Evolutionary conservation across 2,888 invertebrate genomes (phyloP).

Genomic region (Oxycera nigricornis): DNA sequence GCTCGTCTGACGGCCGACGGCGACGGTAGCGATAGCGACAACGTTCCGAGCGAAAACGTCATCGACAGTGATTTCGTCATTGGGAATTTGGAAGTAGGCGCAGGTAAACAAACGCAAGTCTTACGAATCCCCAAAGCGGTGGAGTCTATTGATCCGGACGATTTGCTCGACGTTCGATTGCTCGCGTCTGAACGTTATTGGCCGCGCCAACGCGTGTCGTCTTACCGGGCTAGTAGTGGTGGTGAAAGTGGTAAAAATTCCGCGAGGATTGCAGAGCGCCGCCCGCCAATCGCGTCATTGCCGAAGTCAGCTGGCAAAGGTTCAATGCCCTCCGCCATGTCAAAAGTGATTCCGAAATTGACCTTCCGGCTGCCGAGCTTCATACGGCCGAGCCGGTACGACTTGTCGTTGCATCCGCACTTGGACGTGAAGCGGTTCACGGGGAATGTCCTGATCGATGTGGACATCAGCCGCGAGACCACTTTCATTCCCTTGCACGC

Average conservation of each 20-base stretch:
- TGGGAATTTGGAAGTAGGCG: neutral
- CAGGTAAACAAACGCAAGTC: conserved; percentile 6
- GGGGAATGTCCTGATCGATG: conserved; percentile 66
- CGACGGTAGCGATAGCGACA: neutral
- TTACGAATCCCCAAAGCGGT: conserved; percentile 22
- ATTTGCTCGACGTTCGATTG: neutral
- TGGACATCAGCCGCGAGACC: conserved; percentile 62
- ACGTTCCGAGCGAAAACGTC: neutral
- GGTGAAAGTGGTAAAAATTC: conserved; percentile 2
- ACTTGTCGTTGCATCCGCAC: conserved; percentile 70
- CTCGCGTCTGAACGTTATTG: conserved; percentile 9
- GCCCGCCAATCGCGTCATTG: neutral
- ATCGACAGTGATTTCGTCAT: neutral
- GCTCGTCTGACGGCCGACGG: neutral
- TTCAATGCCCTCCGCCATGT: conserved; percentile 53
- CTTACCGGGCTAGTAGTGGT: neutral
- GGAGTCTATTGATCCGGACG: neutral
- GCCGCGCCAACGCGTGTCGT: conserved; percentile 43
- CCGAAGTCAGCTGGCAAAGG: conserved; percentile 46
- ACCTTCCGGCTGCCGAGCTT: conserved; percentile 67
- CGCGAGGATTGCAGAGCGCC: conserved; percentile 21
- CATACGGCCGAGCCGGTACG: conserved; percentile 69
- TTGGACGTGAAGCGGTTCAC: conserved; percentile 67
- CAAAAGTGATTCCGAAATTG: conserved; percentile 57
- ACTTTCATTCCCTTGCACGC: conserved; percentile 64